Evolutionary conservation across 1,140 invertebrate species (phyloP).

Genomic region (Hesperophylax magnus): DNA sequence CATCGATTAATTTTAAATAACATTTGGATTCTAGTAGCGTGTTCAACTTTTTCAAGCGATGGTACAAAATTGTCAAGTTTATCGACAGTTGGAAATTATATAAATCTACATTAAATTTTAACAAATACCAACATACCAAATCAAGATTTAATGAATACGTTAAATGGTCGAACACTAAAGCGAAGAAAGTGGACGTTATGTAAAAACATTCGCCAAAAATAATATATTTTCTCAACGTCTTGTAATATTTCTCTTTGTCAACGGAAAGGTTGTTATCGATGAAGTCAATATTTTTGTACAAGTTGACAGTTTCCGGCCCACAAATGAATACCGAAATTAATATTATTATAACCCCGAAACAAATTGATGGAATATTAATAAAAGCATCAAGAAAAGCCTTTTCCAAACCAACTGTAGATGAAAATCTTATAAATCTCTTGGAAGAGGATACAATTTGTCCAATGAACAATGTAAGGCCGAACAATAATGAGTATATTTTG

Average conservation of each 20-base stretch:
- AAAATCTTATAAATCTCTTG: not conserved
- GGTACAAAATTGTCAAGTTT: not conserved
- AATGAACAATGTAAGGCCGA: not conserved
- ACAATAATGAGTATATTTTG: not conserved
- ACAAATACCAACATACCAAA: not conserved
- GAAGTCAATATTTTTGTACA: conserved; percentile 4
- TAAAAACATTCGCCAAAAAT: not conserved
- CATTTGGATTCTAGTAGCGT: not conserved
- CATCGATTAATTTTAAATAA: not conserved
- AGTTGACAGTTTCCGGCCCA: not conserved
- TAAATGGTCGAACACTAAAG: not conserved
- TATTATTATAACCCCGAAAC: not conserved
- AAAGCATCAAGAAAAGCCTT: not conserved
- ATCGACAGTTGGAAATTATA: not conserved
- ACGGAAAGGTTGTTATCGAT: not conserved
- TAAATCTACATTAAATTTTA: not conserved
- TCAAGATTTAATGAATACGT: not conserved
- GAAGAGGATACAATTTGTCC: too few species aligned
- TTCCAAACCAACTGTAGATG: not conserved
- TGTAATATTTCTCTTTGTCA: conserved; percentile 14
- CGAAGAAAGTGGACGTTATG: not conserved
- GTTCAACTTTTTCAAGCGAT: not conserved
- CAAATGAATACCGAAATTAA: not conserved
- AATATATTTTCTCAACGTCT: not conserved
- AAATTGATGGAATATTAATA: not conserved